phyloP scores from a whole-genome alignment of 1,140 invertebrate species.

The Zaprionus nigranus region DNA sequence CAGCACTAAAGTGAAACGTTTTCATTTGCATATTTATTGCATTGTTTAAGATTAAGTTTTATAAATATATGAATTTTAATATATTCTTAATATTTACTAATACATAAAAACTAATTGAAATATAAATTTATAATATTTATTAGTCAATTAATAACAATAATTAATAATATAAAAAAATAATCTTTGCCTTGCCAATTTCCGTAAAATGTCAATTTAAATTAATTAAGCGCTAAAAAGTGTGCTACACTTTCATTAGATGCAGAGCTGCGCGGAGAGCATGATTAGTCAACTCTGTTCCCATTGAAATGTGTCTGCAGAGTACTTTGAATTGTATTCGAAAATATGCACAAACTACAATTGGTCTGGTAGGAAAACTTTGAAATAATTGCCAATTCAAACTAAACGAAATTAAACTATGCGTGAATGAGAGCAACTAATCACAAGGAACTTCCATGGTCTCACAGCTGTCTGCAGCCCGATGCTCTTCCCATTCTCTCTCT shows the following conservation, averaged over 20 bases:
- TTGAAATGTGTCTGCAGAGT: background rate
- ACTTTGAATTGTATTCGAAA: background rate
- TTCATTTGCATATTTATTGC: background rate
- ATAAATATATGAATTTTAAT: background rate
- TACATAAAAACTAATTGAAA: too few relatives aligned
- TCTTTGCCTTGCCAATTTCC: background rate
- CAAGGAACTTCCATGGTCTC: background rate
- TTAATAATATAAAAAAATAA: too few relatives aligned
- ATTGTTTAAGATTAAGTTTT: background rate
- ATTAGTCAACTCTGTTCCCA: background rate
- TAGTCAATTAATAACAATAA: too few relatives aligned
- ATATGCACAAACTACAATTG: background rate
- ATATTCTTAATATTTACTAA: too few relatives aligned
- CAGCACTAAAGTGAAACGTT: background rate
- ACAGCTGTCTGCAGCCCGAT: background rate
- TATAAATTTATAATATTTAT: too few relatives aligned
- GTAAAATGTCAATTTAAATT: background rate
- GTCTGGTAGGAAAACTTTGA: background rate
- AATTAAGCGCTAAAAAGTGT: background rate
- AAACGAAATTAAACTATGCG: constrained; percentile 4
- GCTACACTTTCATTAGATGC: background rate
- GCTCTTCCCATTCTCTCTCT: background rate
- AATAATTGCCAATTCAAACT: constrained; percentile 3
- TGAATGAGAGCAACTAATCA: constrained; percentile 5
- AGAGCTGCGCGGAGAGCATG: too few relatives aligned